phyloP scores from a whole-genome alignment of 2,797 vertebrate species.

The Pseudochirops corinnae region DNA sequence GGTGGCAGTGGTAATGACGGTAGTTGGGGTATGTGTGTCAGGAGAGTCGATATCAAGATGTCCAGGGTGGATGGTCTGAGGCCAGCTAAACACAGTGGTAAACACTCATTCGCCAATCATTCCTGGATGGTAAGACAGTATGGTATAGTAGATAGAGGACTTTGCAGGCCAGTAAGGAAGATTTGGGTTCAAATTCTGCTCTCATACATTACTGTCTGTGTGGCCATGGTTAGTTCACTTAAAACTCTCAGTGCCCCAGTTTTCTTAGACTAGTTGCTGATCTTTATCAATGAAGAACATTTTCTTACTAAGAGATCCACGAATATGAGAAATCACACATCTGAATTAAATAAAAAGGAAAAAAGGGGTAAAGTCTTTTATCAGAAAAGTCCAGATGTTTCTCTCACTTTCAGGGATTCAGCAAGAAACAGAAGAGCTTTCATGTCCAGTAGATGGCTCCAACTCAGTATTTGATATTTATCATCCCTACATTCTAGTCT shows the following conservation, averaged over 20 bases:
- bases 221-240: not conserved
- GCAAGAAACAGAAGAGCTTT: constrained; percentile 29
- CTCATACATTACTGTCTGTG: not conserved
- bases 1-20: not conserved
- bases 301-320: not conserved
- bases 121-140: not conserved
- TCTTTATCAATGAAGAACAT: not conserved
- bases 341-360: not conserved
- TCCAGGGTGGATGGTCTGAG: not conserved
- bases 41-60: not conserved
- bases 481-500: not conserved
- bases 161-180: not conserved
- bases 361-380: not conserved
- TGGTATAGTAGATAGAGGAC: not conserved
- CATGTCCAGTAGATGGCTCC: constrained; percentile 11
- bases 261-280: not conserved
- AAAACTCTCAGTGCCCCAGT: not conserved
- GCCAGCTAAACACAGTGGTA: no score
- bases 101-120: not conserved
- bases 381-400: not conserved
- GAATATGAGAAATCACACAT: not conserved
- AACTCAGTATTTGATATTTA: constrained; percentile 45
- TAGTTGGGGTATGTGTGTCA: not conserved
- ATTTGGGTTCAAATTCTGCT: not conserved
- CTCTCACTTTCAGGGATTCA: constrained; percentile 14